Percentiles rank a stretch among this genome's conserved stretches.
Evolutionary conservation across 2,888 invertebrate genomes (phyloP).

Genomic region (Pimpla rufipes): DNA sequence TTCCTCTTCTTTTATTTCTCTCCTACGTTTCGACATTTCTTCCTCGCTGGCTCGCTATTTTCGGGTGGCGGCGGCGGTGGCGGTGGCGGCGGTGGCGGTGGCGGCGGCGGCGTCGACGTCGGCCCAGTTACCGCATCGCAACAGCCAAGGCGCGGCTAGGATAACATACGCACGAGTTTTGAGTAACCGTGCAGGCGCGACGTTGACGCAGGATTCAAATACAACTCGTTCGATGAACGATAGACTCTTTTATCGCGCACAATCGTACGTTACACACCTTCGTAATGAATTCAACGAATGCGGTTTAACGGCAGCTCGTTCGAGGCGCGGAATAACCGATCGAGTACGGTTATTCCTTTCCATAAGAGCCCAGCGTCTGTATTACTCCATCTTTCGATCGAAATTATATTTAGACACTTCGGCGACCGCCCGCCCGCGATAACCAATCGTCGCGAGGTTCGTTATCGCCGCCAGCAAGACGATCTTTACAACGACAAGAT

Average conservation of each 20-base stretch:
- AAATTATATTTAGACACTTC: too few relatives aligned
- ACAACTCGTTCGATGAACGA: background rate
- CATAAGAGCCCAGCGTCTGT: too few relatives aligned
- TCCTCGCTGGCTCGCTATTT: conserved; percentile 13
- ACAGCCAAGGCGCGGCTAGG: conserved; percentile 23
- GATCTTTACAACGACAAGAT: too few relatives aligned
- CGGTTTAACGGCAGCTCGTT: background rate
- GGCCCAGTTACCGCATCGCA: conserved; percentile 28
- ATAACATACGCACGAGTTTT: conserved; percentile 6
- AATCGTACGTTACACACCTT: conserved; percentile 3
- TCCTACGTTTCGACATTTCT: conserved; percentile 19
- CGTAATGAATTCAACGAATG: background rate
- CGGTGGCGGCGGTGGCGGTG: background rate
- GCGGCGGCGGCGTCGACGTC: background rate
- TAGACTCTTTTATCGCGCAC: background rate
- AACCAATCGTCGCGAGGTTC: too few relatives aligned
- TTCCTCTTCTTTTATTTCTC: conserved; percentile 1
- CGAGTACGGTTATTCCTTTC: too few relatives aligned
- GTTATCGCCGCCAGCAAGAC: too few relatives aligned
- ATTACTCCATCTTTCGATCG: too few relatives aligned
- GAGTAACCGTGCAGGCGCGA: background rate
- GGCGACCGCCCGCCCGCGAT: too few relatives aligned
- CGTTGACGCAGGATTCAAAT: background rate
- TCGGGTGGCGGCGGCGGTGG: background rate
- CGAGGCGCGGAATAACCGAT: too few relatives aligned